Conservation (phyloP, 2,888 invertebrate genomes). For the Colostygia pectinataria region DNA sequence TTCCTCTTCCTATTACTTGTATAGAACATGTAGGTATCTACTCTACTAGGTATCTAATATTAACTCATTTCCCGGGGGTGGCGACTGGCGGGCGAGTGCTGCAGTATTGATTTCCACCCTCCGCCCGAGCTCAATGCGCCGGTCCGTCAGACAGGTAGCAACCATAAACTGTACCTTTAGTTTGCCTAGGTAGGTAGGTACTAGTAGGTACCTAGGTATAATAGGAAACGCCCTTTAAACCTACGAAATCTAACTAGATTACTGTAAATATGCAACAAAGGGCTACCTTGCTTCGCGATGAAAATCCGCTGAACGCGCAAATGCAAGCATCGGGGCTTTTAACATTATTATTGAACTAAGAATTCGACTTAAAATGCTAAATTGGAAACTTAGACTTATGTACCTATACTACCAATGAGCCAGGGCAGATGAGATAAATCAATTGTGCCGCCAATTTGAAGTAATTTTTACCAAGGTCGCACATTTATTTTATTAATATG, state of each 20-base stretch:
- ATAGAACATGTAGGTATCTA: no score
- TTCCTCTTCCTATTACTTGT: no score
- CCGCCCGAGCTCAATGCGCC: slow-evolving; percentile 17
- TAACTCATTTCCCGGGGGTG: no score
- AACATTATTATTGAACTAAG: not conserved
- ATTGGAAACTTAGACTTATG: not conserved
- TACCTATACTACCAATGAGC: not conserved
- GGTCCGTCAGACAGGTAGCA: slow-evolving; percentile 1
- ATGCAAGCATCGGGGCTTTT: not conserved
- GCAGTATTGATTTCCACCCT: slow-evolving; percentile 27
- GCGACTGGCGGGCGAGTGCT: not conserved
- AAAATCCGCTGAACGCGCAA: not conserved
- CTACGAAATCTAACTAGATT: no score
- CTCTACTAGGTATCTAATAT: no score
- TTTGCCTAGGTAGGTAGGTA: not conserved
- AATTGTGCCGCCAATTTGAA: slow-evolving; percentile 25
- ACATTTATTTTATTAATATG: not conserved
- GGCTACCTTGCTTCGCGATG: no score
- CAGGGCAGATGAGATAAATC: slow-evolving; percentile 4
- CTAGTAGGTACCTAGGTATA: no score
- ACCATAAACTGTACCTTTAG: not conserved
- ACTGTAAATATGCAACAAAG: no score
- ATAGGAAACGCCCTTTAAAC: no score
- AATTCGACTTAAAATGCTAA: not conserved
- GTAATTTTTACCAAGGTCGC: slow-evolving; percentile 16